Base-by-base conservation (phyloP, 2,888 invertebrate species). In the Metalampra italica region DNA sequence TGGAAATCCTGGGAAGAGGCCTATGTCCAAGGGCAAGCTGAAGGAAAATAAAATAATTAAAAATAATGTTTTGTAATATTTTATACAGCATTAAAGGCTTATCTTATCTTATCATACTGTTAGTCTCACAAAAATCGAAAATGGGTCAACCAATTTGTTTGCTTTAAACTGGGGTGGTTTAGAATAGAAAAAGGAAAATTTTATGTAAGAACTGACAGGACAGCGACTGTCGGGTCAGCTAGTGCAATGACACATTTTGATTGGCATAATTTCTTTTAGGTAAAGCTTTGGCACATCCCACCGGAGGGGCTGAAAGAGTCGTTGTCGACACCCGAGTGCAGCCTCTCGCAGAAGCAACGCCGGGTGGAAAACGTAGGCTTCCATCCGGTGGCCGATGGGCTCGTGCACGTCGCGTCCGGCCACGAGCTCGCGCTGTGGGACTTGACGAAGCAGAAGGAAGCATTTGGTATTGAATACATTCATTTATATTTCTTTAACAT, bases 211-310 rank as follows among this genome's bases (percentile, higher is more conserved):
- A n/a, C n/a, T n/a, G n/a, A n/a, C n/a, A n/a, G n/a, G n/a, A n/a
- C n/a, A n/a, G n/a, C 22, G 3, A 22, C 2, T 22, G 22, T 22
- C 22, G 5, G 22, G 32, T 32, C 32, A 32, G 8, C n/a, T n/a
- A 32, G 32, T 3, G 7, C 1, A 32, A 2, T 32, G 8, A 32
- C 22, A 32, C 5, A 32, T 5, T 32, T 1, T 32, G 32, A 32
- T 3, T 32, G 7, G 2, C 3, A 12, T n/a, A 42, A 43, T 46
- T 41, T 44, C 40, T 39, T 49, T 36, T 50, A 95, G 94, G 92
- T 97, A 0, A 97, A 97, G 87, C 90, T 97, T 49, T 97, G 97
- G 97, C 93, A 95, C 68, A 94, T 97, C 68, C 97, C 97, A 9
- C 94, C 94, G 50, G 92, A 92, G 57, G 96, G 96, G 0, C 78